Base-by-base conservation (phyloP, 2,797 vertebrate genomes). In the Epinephelus coioides region DNA sequence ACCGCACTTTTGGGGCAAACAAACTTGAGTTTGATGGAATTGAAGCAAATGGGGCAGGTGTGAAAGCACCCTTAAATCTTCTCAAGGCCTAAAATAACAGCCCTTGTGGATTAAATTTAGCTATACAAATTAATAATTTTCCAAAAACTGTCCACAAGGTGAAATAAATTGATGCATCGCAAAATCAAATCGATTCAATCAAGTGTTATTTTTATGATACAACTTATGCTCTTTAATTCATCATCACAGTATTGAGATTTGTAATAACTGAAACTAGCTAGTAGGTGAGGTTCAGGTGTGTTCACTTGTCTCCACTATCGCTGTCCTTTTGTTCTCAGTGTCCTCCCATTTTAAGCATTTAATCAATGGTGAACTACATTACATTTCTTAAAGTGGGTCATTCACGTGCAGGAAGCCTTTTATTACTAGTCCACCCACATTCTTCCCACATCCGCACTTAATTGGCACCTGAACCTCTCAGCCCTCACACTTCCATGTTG, bases 391-490 rank as follows among this genome's bases (percentile, higher is more conserved):
- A 46, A 66, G 51, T 65, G 44, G 62, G 57, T 75, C 30, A 74
- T 21, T 63, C 56, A 77, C 0, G 10, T 44, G 17, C 53, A 43
- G 69, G 21, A 67, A 44, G 13, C 60, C n/a, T 55, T 79, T 59
- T 57, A 59, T 68, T 61, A 81, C 30, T 27, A 50, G 40, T 76
- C 54, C 51, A 56, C 70, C 54, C 66, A 72, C 46, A 53, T n/a
- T 59, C 50, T 73, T 50, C 11, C 55, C 47, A 64, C 71, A 68
- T 76, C 49, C 56, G 40, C 70, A 68, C 55, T 62, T 25, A 66
- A 79, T 6, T 74, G 74, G 83, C 76, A 75, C 55, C 60, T 82
- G 47, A 71, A 75, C 72, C 27, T 79, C 54, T 23, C 40, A 81
- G 70, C 69, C 82, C 40, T 50, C 10, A 27, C 46, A 75, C 65